Conservation (phyloP, 2,113 vertebrate species). For the Ptilorrhoa leucosticta region DNA sequence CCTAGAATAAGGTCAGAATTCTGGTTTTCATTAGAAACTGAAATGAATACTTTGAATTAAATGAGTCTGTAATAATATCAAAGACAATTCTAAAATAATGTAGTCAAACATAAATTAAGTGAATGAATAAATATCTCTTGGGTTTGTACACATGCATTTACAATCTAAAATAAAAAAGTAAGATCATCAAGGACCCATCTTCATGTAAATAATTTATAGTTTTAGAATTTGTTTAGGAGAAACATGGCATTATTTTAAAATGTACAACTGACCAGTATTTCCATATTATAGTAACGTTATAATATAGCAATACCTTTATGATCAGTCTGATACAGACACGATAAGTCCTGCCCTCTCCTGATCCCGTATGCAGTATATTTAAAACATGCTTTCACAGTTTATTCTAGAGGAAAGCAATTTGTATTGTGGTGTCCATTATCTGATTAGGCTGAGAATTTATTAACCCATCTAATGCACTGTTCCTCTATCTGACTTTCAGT, state of each 20-base stretch:
- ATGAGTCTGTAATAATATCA: slow-evolving; percentile 13
- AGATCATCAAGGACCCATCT: slow-evolving; percentile 25
- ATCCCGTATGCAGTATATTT: neutral
- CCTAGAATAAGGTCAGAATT: neutral
- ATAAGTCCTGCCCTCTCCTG: neutral
- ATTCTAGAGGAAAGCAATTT: slow-evolving; percentile 28
- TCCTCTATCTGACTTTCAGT: neutral
- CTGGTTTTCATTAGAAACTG: neutral
- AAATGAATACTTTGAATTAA: slow-evolving; percentile 7
- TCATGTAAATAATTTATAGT: slow-evolving; percentile 38
- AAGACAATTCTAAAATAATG: slow-evolving; percentile 48
- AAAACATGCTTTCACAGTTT: neutral
- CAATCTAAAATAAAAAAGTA: slow-evolving; percentile 47
- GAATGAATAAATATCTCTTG: slow-evolving; percentile 28
- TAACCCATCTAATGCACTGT: neutral
- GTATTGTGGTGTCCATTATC: neutral
- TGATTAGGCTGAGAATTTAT: slow-evolving; percentile 43
- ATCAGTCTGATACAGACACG: neutral
- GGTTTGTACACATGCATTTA: slow-evolving; percentile 43
- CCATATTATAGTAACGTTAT: neutral
- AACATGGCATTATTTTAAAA: slow-evolving; percentile 33
- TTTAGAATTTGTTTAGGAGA: slow-evolving; percentile 6
- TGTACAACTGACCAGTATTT: slow-evolving; percentile 5
- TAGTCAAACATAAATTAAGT: slow-evolving; percentile 45
- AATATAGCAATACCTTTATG: neutral